These are phyloP conservation scores for Xiphophorus hellerii DNA, from an alignment of 2,113 vertebrate genomes.

Conservation along the genomic window DNA sequence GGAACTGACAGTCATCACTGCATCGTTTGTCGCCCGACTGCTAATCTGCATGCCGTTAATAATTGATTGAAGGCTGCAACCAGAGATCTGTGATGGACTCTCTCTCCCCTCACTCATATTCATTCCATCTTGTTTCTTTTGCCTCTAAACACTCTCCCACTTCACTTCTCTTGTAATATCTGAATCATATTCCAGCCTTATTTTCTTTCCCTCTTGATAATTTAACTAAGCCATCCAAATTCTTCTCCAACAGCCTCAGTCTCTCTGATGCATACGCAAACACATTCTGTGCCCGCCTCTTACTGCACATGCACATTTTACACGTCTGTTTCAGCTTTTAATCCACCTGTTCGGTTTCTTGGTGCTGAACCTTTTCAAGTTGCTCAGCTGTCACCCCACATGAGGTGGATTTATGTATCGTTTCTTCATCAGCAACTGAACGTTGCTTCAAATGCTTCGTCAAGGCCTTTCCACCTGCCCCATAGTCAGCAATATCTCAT, in stretches of 20 bases:
- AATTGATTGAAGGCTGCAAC: slow-evolving; percentile 77
- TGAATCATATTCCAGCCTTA: slow-evolving; percentile 50
- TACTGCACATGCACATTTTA: slow-evolving; percentile 30
- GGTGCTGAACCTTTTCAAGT: slow-evolving; percentile 46
- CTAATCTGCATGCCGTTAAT: slow-evolving; percentile 83
- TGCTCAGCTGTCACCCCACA: slow-evolving; percentile 52
- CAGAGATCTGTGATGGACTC: slow-evolving; percentile 70
- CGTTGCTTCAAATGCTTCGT: slow-evolving; percentile 43
- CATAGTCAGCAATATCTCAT: slow-evolving; percentile 25
- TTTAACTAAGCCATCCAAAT: slow-evolving; percentile 53
- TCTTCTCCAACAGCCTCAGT: slow-evolving; percentile 32
- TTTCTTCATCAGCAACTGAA: slow-evolving; percentile 53
- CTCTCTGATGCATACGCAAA: slow-evolving; percentile 32
- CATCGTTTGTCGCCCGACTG: slow-evolving; percentile 69
- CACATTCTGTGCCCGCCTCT: slow-evolving; percentile 5
- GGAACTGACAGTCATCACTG: slow-evolving; percentile 72
- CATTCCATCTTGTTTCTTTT: slow-evolving; percentile 53
- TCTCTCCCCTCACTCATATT: slow-evolving; percentile 39
- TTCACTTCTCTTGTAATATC: slow-evolving; percentile 48
- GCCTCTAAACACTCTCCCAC: slow-evolving; percentile 57
- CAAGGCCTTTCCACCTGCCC: slow-evolving; percentile 65
- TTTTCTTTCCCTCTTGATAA: slow-evolving; percentile 55
- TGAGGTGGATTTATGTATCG: slow-evolving; percentile 50
- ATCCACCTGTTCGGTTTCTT: slow-evolving; percentile 51
- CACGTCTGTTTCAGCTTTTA: slow-evolving; percentile 49